Evolutionary conservation across 2,113 vertebrate species (phyloP), one percentile per base, ranked within the genome.

Genomic region (Brachirus orientalis): DNA sequence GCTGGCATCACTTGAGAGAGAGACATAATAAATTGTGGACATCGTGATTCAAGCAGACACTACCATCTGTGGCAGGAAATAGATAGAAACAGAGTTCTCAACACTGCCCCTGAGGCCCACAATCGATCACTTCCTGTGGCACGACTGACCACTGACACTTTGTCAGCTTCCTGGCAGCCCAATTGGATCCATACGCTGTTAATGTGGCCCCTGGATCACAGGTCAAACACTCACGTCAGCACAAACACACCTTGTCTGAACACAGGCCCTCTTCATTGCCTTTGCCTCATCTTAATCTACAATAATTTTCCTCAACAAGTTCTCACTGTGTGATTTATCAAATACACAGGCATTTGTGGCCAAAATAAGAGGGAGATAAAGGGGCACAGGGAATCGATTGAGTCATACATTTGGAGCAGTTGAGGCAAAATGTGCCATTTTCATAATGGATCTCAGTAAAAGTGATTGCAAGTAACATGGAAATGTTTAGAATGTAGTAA

Each of bases 61-160:
- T 6, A 40, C 52, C 38, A 63, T 86, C 82, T 69, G 68, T 56
- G 79, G 83, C 85, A 87, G 88, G 85, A 89, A 90, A 80, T 73
- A 80, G 82, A 91, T 55, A 84, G 80, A 90, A 84, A 86, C 86
- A 80, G 75, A 83, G 74, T 76, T 86, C 77, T 67, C 81, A 64
- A 55, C 72, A 58, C 79, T 88, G 85, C 85, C 89, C 89, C 45
- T 63, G 33, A 89, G 89, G 89, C 84, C 68, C 64, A 84, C 85
- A 89, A 92, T 90, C 88, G 82, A 92, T 90, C 89, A 92, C 83
- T 86, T 90, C 90, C 89, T 88, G 89, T 80, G 86, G 85, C 74
- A 83, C 80, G 55, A 86, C 84, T 90, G 87, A 90, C 88, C 87
- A 85, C 85, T 86, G 84, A 87, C 90, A 92, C 88, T 90, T 79